Evolutionary conservation across 2,113 vertebrate species (phyloP).

Genomic region (human (Homo sapiens)): GRCh38 chr4:138584501-138585000

Average conservation of each 20-base stretch:
- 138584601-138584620: not conserved
- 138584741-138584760: not conserved
- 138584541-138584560: constrained; percentile 2
- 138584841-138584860: not conserved
- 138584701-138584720: not conserved
- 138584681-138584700: not conserved
- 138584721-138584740: not conserved
- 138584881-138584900: not conserved
- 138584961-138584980: not conserved
- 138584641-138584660: not conserved
- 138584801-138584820: not conserved
- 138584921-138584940: not conserved
- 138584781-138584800: not conserved
- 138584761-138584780: not conserved
- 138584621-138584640: not conserved
- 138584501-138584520: not conserved
- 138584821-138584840: not conserved
- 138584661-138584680: not conserved
- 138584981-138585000: not conserved
- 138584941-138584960: not conserved
- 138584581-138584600: not conserved
- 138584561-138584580: not conserved
- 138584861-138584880: not conserved
- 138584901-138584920: not conserved
- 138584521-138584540: not conserved